phyloP scores from a whole-genome alignment of 2,888 invertebrate genomes.

The Napeogenes inachia region DNA sequence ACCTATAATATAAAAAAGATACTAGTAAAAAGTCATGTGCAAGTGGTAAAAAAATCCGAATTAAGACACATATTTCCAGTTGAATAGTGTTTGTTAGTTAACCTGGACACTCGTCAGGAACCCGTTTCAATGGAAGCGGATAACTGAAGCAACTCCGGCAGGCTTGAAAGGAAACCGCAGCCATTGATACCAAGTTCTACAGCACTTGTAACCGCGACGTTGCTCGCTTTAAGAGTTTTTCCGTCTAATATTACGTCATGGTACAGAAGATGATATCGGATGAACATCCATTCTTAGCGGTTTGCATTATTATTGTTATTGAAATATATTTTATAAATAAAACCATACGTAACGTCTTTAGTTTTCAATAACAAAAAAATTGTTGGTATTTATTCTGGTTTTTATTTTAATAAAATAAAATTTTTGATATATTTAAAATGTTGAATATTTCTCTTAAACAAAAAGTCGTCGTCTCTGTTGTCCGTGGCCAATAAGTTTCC shows the following conservation, averaged over 20 bases:
- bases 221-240: constrained; percentile 7
- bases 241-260: background rate
- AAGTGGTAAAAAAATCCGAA: too few species aligned
- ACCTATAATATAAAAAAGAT: background rate
- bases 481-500: too few species aligned
- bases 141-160: constrained; percentile 33
- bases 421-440: too few species aligned
- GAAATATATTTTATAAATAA: too few species aligned
- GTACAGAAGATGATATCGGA: background rate
- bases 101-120: constrained; percentile 34
- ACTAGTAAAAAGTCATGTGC: too few species aligned
- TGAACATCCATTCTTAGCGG: background rate
- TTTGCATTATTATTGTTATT: constrained; percentile 1
- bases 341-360: too few species aligned
- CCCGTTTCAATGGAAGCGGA: constrained; percentile 39
- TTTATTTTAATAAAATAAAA: too few species aligned
- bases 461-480: too few species aligned
- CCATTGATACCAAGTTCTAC: constrained; percentile 41
- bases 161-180: constrained; percentile 56
- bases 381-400: too few species aligned
- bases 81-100: constrained; percentile 18
- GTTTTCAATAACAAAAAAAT: too few species aligned
- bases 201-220: constrained; percentile 17
- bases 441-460: too few species aligned
- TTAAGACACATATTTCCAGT: background rate